Conservation (phyloP, 2,113 vertebrate species). For the Vanacampus margaritifer region DNA sequence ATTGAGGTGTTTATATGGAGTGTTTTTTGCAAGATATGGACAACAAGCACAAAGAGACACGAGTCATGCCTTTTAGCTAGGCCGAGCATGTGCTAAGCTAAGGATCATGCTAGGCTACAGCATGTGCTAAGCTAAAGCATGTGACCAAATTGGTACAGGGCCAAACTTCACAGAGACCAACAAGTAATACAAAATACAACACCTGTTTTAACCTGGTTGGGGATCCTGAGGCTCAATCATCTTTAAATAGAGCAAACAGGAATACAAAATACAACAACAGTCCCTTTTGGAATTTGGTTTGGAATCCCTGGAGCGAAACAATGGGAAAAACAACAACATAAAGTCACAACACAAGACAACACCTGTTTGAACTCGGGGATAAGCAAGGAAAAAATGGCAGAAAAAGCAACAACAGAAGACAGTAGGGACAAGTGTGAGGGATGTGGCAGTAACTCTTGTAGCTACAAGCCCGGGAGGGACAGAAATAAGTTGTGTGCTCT, state of each 20-base stretch:
- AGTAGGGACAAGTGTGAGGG: background rate
- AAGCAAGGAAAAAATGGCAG: background rate
- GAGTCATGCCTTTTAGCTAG: too few relatives aligned
- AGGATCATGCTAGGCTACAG: too few relatives aligned
- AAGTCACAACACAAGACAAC: background rate
- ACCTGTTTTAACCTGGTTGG: background rate
- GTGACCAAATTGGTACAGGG: too few relatives aligned
- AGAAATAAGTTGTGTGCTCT: constrained; percentile 37
- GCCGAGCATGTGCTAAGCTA: too few relatives aligned
- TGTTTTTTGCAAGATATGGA: too few relatives aligned
- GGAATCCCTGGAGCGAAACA: background rate
- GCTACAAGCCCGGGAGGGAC: background rate
- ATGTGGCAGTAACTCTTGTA: background rate
- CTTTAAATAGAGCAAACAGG: background rate
- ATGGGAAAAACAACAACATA: background rate
- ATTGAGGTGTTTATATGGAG: too few relatives aligned
- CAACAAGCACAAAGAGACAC: too few relatives aligned
- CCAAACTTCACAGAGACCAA: too few relatives aligned
- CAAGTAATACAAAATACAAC: background rate
- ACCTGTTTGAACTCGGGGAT: background rate
- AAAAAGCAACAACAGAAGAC: background rate
- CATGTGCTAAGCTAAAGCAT: too few relatives aligned
- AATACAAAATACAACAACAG: background rate
- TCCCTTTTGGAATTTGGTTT: background rate
- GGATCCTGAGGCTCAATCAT: background rate